These are phyloP conservation scores for Ctenoplectra terminalis DNA, from an alignment of 1,140 invertebrate species.

Conservation along the genomic window DNA sequence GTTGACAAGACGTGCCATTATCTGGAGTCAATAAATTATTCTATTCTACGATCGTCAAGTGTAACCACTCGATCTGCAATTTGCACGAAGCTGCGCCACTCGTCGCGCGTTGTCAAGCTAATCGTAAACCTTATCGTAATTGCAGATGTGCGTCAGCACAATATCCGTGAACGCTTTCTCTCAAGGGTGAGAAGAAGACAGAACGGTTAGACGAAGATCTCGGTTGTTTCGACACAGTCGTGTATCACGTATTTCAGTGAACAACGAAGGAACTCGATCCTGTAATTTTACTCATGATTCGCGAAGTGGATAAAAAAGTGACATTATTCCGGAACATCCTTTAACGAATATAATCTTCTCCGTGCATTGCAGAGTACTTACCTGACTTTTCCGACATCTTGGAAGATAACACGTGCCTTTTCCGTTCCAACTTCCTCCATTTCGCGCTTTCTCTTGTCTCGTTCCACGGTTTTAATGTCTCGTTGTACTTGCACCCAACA, in stretches of 20 bases:
- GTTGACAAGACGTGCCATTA: slow-evolving; percentile 53
- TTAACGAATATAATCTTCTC: background rate
- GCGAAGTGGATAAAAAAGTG: background rate
- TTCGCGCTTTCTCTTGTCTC: background rate
- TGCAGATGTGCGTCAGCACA: slow-evolving; percentile 36
- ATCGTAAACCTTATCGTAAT: slow-evolving; percentile 64
- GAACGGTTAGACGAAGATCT: background rate
- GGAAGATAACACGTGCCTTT: slow-evolving; percentile 15
- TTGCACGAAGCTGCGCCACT: slow-evolving; percentile 57
- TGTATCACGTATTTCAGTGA: background rate
- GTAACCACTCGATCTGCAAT: slow-evolving; percentile 55
- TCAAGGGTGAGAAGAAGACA: slow-evolving; percentile 25
- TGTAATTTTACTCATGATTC: background rate
- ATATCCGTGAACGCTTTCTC: slow-evolving; percentile 41
- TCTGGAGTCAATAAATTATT: slow-evolving; percentile 56
- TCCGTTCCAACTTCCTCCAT: background rate
- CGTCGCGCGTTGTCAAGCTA: slow-evolving; percentile 59
- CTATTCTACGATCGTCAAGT: slow-evolving; percentile 33
- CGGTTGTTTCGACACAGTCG: background rate
- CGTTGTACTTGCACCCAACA: background rate
- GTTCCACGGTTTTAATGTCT: background rate
- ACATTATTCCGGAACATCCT: background rate
- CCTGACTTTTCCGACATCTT: slow-evolving; percentile 13
- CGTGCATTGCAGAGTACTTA: background rate
- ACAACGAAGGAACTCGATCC: background rate